Evolutionary conservation across 2,888 invertebrate species (phyloP).

Genomic region (Syrista parreyssii): DNA sequence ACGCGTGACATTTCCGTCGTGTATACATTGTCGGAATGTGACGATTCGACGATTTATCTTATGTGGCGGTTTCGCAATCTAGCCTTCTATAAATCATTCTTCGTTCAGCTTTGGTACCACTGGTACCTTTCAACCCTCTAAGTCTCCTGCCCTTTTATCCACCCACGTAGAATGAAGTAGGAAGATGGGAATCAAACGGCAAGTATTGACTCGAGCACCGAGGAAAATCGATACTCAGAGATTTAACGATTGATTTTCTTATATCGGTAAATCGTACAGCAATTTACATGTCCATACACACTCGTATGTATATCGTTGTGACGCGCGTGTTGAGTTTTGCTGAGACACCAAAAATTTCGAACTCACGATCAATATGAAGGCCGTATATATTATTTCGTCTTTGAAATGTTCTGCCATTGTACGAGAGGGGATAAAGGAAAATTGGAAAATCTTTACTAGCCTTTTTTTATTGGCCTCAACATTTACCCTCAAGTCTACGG

Average conservation of each 20-base stretch:
- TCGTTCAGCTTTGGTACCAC: background rate
- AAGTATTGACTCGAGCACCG: background rate
- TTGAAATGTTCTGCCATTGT: background rate
- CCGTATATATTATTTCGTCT: background rate
- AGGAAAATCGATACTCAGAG: background rate
- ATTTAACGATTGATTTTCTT: background rate
- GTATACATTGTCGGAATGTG: background rate
- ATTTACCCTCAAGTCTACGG: background rate
- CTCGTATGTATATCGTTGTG: background rate
- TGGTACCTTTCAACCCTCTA: background rate
- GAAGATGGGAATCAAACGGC: background rate
- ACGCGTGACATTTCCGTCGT: too few species aligned
- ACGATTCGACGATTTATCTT: background rate
- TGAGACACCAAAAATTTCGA: background rate
- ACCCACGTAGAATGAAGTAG: background rate
- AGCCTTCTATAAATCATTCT: background rate
- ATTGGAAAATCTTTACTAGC: background rate
- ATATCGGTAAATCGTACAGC: background rate
- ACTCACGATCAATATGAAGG: background rate
- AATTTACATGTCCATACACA: background rate
- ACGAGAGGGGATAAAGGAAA: too few species aligned
- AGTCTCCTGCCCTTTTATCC: background rate
- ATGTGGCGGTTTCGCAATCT: background rate
- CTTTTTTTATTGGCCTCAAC: background rate
- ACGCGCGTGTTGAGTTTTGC: background rate